Base-by-base conservation (phyloP, 2,888 invertebrate species). In the Graphium colonna region DNA sequence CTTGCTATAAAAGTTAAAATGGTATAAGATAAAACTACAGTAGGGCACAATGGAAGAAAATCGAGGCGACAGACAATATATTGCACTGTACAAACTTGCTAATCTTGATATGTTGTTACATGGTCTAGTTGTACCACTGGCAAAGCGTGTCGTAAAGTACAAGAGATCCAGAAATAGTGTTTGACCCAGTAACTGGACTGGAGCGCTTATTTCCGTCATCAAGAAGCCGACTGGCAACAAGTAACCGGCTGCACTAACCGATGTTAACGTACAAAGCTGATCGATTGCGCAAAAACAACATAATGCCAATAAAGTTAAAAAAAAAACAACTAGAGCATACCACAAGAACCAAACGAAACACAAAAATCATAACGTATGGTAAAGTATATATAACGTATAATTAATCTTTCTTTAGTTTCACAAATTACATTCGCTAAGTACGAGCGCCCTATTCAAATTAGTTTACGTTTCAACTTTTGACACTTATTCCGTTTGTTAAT, bases 131-230 rank as follows among this genome's bases (percentile, higher is more conserved):
- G 79, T 82, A 82, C 80, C 80, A 75, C 70, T 75, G 67, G 68
- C 71, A 70, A 78, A 75, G 79, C 79, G 77, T 74, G 74, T 74
- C 78, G 60, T 59, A 73, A 73, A 80, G 76, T 77, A 83, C 81
- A 82, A 80, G 81, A 71, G 77, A 71, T 74, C 77, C 81, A 77
- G 80, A 84, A 89, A 89, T 88, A 89, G 83, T 83, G 70, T 68
- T 81, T 87, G 88, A 88, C 88, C 88, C 80, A 89, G 72, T 86
- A 81, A 83, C 79, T 36, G 36, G 79, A 75, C 86, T 87, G 86
- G 86, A 87, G 75, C 77, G 83, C 79, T 82, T 88, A 88, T 88
- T 86, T 88, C 88, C 85, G 88, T 84, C 87, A 84, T 84, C 82
- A 77, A 79, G 71, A 75, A 69, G 70, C 67, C 66, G 74, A 65